phyloP scores from a whole-genome alignment of 2,113 vertebrate genomes.

The Naja naja region DNA sequence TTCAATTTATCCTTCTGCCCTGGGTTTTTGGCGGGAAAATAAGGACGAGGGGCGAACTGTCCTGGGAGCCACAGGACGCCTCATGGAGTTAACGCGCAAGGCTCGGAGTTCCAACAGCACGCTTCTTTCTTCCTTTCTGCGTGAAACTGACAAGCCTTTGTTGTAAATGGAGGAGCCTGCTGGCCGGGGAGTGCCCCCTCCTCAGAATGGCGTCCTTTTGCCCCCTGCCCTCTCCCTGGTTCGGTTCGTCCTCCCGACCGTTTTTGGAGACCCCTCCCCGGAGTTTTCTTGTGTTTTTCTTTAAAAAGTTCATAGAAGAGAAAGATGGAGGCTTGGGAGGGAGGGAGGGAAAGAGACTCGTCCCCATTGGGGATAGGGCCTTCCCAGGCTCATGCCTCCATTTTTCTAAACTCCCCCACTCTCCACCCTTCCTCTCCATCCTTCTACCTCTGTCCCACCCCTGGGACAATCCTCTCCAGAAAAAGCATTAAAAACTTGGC shows the following conservation, averaged over 20 bases:
- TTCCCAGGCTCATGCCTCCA: background rate
- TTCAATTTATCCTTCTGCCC: no score
- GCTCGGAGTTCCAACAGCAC: background rate
- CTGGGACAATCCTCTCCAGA: background rate
- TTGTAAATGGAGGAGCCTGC: no score
- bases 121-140: background rate
- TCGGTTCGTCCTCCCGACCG: background rate
- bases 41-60: background rate
- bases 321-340: background rate
- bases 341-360: background rate
- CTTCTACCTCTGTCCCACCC: background rate
- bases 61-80: background rate
- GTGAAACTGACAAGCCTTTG: background rate
- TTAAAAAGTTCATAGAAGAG: background rate
- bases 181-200: no score
- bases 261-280: no score
- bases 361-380: background rate
- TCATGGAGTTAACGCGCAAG: background rate
- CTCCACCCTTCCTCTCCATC: background rate
- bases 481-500: background rate
- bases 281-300: background rate
- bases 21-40: no score
- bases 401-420: background rate
- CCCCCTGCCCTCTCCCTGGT: background rate
- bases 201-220: background rate